A percentile compares a stretch with the other conserved stretches of the same genome.
phyloP scores from a whole-genome alignment of 2,888 invertebrate species.

The Papilio protenor region DNA sequence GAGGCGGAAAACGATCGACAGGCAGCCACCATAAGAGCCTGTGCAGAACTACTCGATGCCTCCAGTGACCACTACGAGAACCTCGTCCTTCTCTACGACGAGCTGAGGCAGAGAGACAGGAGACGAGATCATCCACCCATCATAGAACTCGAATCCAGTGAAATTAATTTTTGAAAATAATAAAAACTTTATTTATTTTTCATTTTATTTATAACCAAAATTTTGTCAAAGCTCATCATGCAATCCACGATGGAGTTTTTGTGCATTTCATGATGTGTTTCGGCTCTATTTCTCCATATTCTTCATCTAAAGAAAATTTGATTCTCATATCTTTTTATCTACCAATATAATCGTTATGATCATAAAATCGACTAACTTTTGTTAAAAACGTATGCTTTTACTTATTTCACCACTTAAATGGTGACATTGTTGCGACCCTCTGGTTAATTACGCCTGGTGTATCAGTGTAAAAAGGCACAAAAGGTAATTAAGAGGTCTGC shows the following conservation, averaged over 20 bases:
- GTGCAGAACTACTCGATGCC: constrained; percentile 68
- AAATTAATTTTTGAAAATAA: constrained; percentile 47
- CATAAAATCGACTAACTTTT: neutral
- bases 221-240: neutral
- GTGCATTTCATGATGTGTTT: neutral
- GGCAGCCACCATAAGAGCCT: constrained; percentile 63
- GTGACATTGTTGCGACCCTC: constrained; percentile 32
- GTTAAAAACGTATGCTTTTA: neutral
- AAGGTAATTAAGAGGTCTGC: constrained; percentile 51
- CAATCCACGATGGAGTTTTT: neutral
- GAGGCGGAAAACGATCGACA: constrained; percentile 67
- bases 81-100: constrained; percentile 68
- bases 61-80: constrained; percentile 75
- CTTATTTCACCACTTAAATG: constrained; percentile 16
- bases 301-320: neutral
- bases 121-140: constrained; percentile 61
- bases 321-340: neutral
- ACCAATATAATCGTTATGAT: neutral
- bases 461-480: constrained; percentile 38
- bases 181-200: constrained; percentile 30
- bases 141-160: constrained; percentile 62
- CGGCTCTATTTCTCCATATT: neutral
- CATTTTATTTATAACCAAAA: constrained; percentile 31
- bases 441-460: constrained; percentile 39
- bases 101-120: constrained; percentile 61